Base-by-base conservation (phyloP, 2,888 invertebrate species). In the Gastrophysa polygoni region DNA sequence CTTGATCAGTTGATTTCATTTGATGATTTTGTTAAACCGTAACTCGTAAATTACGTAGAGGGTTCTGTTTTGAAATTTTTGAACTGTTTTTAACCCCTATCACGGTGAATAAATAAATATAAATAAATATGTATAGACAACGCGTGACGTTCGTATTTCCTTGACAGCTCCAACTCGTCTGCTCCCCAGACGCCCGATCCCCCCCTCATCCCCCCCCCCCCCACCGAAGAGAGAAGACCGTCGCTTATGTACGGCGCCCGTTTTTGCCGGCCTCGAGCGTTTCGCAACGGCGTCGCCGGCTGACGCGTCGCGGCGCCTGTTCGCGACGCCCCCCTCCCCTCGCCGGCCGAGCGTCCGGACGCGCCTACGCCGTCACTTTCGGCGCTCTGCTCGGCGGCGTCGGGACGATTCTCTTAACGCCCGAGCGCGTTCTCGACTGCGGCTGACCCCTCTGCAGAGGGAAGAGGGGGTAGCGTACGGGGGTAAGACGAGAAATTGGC, bases 181-280 rank as follows among this genome's bases (percentile, higher is more conserved):
- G 6, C 4, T 10, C 29, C 10, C 10, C 29, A 32, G 2, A 7
- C 38, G 10, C 32, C 11, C 32, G 10, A 5, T 11, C 2, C 6
- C 2, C 11, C 32, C 14, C 38, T 11, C 38, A n/a, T 11, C 38
- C 14, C 38, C 14, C 38, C 14, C 14, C 38, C 14, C 38, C 14
- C 14, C 2, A 10, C 14, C 14, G n/a, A 2, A 11, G 14, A 54
- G 16, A 43, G 54, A 43, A 51, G 68, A 64, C 68, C 71, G 68
- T 59, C 68, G 66, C 70, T 51, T 32, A 34, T n/a, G n/a, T n/a
- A 32, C 43, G 63, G 52, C 64, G 68, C 70, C 67, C 69, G 72
- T 75, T 75, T 71, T 75, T 73, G 72, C 69, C 68, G 80, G 78
- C 83, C 83, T 83, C 84, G 84, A 84, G 84, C 84, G 82, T 84